Conservation (phyloP, 2,113 vertebrate species). For the Pteruthius melanotis region DNA sequence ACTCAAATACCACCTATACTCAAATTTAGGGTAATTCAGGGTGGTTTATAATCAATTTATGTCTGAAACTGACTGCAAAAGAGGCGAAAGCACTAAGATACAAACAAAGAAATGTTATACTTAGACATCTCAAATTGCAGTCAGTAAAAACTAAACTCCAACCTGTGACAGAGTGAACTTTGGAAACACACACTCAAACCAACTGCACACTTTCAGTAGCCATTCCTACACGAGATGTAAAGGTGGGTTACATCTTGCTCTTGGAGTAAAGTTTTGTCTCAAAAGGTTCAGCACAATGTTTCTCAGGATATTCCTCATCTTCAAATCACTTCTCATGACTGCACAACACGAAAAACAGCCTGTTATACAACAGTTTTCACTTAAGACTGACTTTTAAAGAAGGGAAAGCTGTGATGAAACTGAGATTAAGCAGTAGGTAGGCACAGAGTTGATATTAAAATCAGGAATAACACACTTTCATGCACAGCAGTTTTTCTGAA, state of each 20-base stretch:
- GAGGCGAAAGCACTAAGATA: not conserved
- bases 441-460: not conserved
- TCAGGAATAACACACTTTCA: not conserved
- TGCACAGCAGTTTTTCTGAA: not conserved
- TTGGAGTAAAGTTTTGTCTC: not conserved
- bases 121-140: not conserved
- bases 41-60: not conserved
- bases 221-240: not conserved
- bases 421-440: not conserved
- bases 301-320: not conserved
- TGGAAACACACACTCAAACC: fast-evolving
- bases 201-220: not conserved
- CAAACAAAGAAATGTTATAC: not conserved
- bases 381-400: not conserved
- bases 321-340: not conserved
- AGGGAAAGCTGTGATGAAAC: not conserved
- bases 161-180: not conserved
- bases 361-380: not conserved
- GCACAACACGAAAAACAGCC: not conserved
- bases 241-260: not conserved
- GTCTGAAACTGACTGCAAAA: not conserved
- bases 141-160: not conserved
- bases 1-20: not conserved
- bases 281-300: not conserved
- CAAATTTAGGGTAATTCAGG: not conserved